Base-by-base conservation (phyloP, 2,113 vertebrate genomes). In the Neogobius melanostomus region DNA sequence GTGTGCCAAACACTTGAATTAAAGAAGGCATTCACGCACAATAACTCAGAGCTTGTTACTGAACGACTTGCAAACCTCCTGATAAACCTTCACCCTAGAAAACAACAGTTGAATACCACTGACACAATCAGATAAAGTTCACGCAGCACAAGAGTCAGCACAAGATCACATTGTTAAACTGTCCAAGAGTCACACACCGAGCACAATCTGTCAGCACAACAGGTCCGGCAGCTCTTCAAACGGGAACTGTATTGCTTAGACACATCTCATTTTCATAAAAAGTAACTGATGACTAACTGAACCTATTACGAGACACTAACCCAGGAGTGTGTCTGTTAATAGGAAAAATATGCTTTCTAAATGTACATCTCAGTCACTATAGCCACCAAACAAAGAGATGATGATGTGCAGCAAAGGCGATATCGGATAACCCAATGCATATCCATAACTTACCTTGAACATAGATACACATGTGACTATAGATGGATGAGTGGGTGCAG, bases 381-480 rank as follows among this genome's bases (percentile, higher is more conserved):
- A 7, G 6, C 11, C n/a, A n/a, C 8, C 59, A 14, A 42, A 45
- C 59, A 60, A 44, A 61, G 14, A 44, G 28, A 28, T 42, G 56
- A 59, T 15, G 59, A 5, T 44, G 6, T 16, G 59, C 9, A 36
- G 28, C 4, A 36, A 36, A 36, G 28, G 14, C 44, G 15, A 8
- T 61, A n/a, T 59, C 11, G 56, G 28, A 59, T 42, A 59, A 12
- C 52, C 10, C 28, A 28, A 28, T 59, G 56, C 42, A 44, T n/a
- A 60, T 44, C 36, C 59, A 72, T 56, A 54, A 65, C 77, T 56
- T 43, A 54, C 65, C 77, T 56, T 43, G 69, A 71, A 42, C 72
- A 76, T 60, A 66, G 70, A 75, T 73, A 50, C 74, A 77, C 73
- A 61, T 76, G 72, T 71, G 60, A 71, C 64, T 63, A 42, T 49